phyloP scores from a whole-genome alignment of 2,797 vertebrate genomes.

The Phalloptychus januarius region DNA sequence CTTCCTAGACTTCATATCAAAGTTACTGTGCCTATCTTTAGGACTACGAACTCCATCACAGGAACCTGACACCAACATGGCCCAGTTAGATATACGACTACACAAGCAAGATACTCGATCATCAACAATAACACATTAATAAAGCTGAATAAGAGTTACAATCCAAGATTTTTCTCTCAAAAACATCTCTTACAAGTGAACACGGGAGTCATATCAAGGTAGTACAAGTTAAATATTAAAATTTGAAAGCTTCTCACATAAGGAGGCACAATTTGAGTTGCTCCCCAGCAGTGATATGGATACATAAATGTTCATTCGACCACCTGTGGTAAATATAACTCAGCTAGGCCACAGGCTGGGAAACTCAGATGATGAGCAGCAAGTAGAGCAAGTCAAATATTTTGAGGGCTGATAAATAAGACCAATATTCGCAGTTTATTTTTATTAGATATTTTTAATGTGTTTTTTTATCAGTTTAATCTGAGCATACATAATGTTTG shows the following conservation, averaged over 20 bases:
- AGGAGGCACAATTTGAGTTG: conserved; percentile 25
- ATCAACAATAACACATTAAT: conserved; percentile 10
- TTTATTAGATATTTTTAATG: background rate
- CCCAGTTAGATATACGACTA: background rate
- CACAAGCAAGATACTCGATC: conserved; percentile 25
- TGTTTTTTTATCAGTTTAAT: background rate
- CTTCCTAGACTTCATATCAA: conserved; percentile 36
- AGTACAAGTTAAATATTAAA: background rate
- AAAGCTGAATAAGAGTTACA: background rate
- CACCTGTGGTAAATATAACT: conserved; percentile 56
- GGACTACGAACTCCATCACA: conserved; percentile 56
- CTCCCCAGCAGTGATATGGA: conserved; percentile 39
- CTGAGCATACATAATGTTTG: background rate
- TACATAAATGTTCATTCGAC: conserved; percentile 20
- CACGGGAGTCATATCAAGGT: background rate
- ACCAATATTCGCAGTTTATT: background rate
- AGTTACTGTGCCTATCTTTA: conserved; percentile 59
- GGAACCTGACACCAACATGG: conserved; percentile 52
- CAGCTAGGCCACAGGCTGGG: conserved; percentile 25
- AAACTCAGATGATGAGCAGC: conserved; percentile 12
- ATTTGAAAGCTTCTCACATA: conserved; percentile 12
- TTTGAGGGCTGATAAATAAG: background rate
- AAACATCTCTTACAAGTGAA: background rate
- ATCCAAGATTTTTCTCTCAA: background rate
- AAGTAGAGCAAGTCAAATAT: conserved; percentile 12